These are phyloP conservation scores for Chondrilla cf. caribensis DNA, from an alignment of 37 sponge, comb jelly and placozoan genomes.

Conservation along the genomic window DNA sequence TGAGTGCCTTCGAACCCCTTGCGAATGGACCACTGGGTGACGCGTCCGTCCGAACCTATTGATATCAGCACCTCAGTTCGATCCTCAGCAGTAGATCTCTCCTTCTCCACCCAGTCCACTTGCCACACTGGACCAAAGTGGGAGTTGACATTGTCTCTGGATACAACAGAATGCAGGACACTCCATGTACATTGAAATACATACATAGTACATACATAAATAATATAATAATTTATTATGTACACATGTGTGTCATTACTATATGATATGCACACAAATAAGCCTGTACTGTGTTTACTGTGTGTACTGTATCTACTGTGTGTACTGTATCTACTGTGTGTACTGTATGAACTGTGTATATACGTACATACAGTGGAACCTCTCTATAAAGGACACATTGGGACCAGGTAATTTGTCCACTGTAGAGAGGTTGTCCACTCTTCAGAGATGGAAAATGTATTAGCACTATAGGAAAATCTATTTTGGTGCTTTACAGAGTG, in stretches of 20 bases:
- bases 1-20: slow-evolving; percentile 92
- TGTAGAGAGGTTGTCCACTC: too few species aligned
- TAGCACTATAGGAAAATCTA: too few species aligned
- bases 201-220: neutral
- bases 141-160: slow-evolving; percentile 31
- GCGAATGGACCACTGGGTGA: slow-evolving; percentile 93
- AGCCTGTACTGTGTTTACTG: too few species aligned
- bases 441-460: too few species aligned
- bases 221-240: neutral
- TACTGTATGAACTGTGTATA: too few species aligned
- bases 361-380: too few species aligned
- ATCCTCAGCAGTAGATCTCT: slow-evolving; percentile 79
- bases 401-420: too few species aligned
- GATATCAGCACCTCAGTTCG: slow-evolving; percentile 86
- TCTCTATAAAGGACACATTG: too few species aligned
- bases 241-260: neutral
- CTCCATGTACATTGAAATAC: neutral
- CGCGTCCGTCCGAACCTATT: slow-evolving; percentile 79
- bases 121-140: slow-evolving; percentile 97
- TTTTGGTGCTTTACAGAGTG: too few species aligned
- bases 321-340: too few species aligned
- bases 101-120: slow-evolving; percentile 89
- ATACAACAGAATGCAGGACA: neutral
- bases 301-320: too few species aligned
- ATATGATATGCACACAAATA: neutral